These are phyloP conservation scores for Promerops cafer DNA, from an alignment of 2,113 vertebrate genomes.

Conservation along the genomic window DNA sequence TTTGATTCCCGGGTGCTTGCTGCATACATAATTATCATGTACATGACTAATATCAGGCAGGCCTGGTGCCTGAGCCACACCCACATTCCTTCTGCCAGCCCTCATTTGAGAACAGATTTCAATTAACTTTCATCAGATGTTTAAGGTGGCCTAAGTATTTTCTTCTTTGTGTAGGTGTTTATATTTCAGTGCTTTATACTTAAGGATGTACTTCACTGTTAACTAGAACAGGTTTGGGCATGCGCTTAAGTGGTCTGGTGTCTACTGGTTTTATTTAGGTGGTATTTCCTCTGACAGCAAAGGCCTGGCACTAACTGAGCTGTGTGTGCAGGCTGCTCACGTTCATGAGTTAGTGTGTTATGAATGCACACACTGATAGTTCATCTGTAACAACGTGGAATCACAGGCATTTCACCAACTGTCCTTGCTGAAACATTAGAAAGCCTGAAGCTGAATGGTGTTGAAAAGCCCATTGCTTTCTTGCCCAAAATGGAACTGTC, in stretches of 20 bases:
- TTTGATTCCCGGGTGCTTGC: neutral
- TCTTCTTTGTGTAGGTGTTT: neutral
- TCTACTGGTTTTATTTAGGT: neutral
- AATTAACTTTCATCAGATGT: slow-evolving; percentile 23
- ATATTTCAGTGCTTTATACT: neutral
- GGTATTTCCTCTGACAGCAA: neutral
- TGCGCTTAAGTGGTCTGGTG: neutral
- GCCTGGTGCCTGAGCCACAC: slow-evolving; percentile 6
- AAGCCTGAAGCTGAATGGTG: neutral
- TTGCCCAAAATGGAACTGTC: rapidly evolving
- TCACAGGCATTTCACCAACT: neutral
- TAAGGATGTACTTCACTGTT: neutral
- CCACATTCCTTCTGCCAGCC: neutral
- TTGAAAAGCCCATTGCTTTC: neutral
- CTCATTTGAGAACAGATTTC: slow-evolving; percentile 22
- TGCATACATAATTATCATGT: neutral
- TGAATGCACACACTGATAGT: neutral
- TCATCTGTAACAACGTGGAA: neutral
- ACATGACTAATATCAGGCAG: slow-evolving; percentile 13
- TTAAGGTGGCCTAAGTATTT: slow-evolving; percentile 6
- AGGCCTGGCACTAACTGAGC: neutral
- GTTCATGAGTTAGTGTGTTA: rapidly evolving
- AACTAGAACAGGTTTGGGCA: neutral
- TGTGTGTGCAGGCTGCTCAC: neutral
- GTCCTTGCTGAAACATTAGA: neutral